Percentiles rank a stretch among this genome's conserved stretches.
Conservation (phyloP, 1,140 invertebrate species). For the Lepidurus apus region DNA sequence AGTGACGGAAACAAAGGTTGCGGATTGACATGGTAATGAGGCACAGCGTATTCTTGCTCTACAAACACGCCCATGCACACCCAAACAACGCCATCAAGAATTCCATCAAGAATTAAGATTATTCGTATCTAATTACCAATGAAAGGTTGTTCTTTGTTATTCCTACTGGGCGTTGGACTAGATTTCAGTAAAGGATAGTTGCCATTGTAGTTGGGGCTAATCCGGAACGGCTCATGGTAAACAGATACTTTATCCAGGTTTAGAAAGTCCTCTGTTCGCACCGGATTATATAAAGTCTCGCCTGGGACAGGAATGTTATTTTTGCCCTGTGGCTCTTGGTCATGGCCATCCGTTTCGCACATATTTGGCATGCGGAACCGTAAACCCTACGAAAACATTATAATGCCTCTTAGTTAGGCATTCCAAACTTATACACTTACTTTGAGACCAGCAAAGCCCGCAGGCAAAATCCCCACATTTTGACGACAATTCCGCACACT, state of each 20-base stretch:
- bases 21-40: not conserved
- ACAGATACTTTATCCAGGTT: slow-evolving; percentile 25
- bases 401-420: too few relatives aligned
- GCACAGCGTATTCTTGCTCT: slow-evolving; percentile 8
- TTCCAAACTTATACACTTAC: not conserved
- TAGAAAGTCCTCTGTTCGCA: slow-evolving; percentile 25
- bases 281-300: slow-evolving; percentile 27
- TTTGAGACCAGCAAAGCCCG: slow-evolving; percentile 23
- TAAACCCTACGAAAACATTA: not conserved
- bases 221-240: slow-evolving; percentile 26
- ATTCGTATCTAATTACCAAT: not conserved
- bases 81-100: not conserved
- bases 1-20: not conserved
- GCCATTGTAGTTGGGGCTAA: not conserved
- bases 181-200: not conserved
- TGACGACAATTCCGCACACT: slow-evolving; percentile 26
- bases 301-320: not conserved
- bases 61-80: not conserved
- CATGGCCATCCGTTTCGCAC: not conserved
- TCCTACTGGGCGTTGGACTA: not conserved
- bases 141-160: not conserved
- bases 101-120: too few relatives aligned
- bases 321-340: not conserved
- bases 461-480: slow-evolving; percentile 23
- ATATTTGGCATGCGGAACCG: not conserved